Base-by-base conservation (phyloP, 2,888 invertebrate genomes). In the Steinernema hermaphroditum region DNA sequence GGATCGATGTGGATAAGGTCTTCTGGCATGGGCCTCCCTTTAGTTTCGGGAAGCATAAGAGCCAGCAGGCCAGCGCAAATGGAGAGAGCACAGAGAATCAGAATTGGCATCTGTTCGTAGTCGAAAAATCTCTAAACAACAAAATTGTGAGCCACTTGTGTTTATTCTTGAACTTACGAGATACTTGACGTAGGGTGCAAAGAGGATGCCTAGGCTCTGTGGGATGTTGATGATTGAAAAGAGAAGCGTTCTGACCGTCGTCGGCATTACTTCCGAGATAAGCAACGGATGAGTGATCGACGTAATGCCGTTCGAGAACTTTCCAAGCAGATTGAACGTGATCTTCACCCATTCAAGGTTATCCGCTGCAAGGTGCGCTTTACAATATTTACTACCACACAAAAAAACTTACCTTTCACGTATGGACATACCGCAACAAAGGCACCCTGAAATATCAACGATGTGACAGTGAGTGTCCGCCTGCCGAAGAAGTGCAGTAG, bases 221-320 rank as follows among this genome's bases (percentile, higher is more conserved):
- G 75, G 78, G 29, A 37, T 46, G 29, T 27, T 41, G 19, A 27
- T 50, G 16, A 44, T 46, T 4, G 34, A 49, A 19, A 49, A 70
- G 12, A 70, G n/a, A 4, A 19, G 2, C 29, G 70, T 46, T 68
- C 54, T 49, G 24, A 22, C 49, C 41, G 24, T 49, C 4, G 74
- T 74, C 8, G 74, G 74, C 41, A 74, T 54, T 72, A 74, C 73
- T 68, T 74, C 74, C n/a, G 73, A 57, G 29, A 72, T 69, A 19
- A 73, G 49, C 27, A 74, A n/a, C 16, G 74, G 74, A 43, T 74
- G 74, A 9, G 73, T 68, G n/a, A 62, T 69, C n/a, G 62, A 54
- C 29, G 32, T 29, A 9, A 74, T 27, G 14, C 74, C 46, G 72
- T 73, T 75, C 43, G 73, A 50, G 27, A 74, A 43, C 41, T 75